These are phyloP conservation scores for Toxotes lorentzi DNA, from an alignment of 2,797 vertebrate species.

Conservation along the genomic window DNA sequence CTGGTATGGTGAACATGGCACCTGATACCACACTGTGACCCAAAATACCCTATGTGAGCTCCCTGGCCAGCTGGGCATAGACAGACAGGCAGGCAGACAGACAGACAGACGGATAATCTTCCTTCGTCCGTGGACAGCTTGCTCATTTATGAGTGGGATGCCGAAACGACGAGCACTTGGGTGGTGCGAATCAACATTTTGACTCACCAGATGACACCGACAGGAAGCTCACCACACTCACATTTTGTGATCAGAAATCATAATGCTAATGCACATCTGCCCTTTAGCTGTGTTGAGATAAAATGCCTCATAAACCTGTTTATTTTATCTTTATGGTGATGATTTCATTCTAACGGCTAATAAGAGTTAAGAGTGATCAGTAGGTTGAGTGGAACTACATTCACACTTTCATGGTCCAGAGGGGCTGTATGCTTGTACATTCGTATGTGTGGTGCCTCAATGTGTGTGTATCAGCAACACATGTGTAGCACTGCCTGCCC, in stretches of 20 bases:
- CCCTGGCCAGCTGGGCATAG: conserved; percentile 7
- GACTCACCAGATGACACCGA: conserved; percentile 76
- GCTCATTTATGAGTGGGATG: conserved; percentile 76
- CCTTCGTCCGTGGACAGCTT: conserved; percentile 70
- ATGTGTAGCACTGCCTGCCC: conserved; percentile 55
- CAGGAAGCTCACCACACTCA: conserved; percentile 50
- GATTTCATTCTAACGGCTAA: conserved; percentile 38
- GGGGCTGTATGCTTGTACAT: background rate
- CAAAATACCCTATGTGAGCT: conserved; percentile 20
- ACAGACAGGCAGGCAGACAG: conserved; percentile 39
- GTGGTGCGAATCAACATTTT: conserved; percentile 78
- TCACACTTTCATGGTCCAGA: conserved; percentile 9
- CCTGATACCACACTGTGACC: conserved; percentile 32
- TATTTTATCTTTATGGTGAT: conserved; percentile 36
- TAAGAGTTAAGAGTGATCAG: conserved; percentile 7
- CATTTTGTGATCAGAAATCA: conserved; percentile 51
- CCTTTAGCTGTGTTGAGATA: background rate
- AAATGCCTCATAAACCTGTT: conserved; percentile 28
- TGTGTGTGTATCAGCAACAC: conserved; percentile 32
- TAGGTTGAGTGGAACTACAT: conserved; percentile 27
- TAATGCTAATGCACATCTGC: conserved; percentile 72
- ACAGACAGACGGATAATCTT: conserved; percentile 73
- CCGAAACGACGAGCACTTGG: conserved; percentile 60
- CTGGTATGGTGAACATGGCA: background rate
- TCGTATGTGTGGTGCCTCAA: conserved; percentile 2